Evolutionary conservation across 2,888 invertebrate genomes (phyloP), one percentile per base, ranked within the genome.

Genomic region (Chymomyza fuscimana): DNA sequence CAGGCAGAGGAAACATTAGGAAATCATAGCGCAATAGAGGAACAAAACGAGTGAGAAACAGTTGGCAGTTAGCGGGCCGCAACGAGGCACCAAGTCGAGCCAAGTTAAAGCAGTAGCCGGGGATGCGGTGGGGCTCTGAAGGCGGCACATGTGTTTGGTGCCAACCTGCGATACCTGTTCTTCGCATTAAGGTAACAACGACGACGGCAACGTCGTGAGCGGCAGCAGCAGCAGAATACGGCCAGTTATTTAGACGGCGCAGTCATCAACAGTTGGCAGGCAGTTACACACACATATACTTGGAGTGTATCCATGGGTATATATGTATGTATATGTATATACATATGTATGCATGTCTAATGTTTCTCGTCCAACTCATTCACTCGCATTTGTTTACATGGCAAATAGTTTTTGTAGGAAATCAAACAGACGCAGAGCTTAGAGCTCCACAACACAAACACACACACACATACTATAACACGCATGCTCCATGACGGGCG

Each of bases 141-240:
- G 65, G 63, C 76, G 78, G 76, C 72, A 83, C 86, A 87, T 85
- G 85, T 84, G 84, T 80, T 85, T 85, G 77, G 86, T 86, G 79
- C 87, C 85, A 87, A 87, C 85, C 86, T 85, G 85, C 86, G 85
- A 85, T 87, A 85, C 85, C 85, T 85, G 85, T 85, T 85, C 85
- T 85, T 82, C 86, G 80, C 79, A 80, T 22, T 54, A 54, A 54
- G 16, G 61, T 62, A 62, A 62, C 61, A 36, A 40, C 61, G 61
- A 19, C 61, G 61, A 79, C 54, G 19, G 59, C 32, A 51, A 25
- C 59, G 7, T 16, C 46, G 46, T 32, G 32, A 58, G 63, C 66
- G 40, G 19, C 63, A 51, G 50, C 74, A 36, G 75, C 67, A 63
- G 73, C 76, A 78, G 78, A 78, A 78, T 79, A 79, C 79, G 77